Percentiles rank a stretch among this genome's conserved stretches.
phyloP scores from a whole-genome alignment of 2,888 invertebrate genomes.

The Antheraea yamamai region DNA sequence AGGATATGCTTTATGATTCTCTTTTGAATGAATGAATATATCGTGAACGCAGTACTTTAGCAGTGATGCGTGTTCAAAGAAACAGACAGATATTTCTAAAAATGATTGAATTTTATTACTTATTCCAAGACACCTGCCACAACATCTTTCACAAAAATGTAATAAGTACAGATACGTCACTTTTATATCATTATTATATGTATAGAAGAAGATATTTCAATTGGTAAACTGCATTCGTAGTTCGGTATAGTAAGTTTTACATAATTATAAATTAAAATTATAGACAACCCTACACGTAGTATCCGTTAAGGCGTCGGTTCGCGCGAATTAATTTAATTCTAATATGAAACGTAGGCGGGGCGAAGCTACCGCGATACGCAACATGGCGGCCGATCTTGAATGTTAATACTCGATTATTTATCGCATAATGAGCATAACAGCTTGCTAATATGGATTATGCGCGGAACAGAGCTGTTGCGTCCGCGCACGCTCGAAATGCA shows the following conservation, averaged over 20 bases:
- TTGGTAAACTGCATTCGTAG: too few species aligned
- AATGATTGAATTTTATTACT: too few species aligned
- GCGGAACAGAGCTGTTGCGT: neutral
- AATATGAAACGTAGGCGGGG: constrained; percentile 60
- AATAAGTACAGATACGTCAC: too few species aligned
- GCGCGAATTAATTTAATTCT: constrained; percentile 54
- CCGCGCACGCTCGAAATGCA: neutral
- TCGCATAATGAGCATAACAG: constrained; percentile 37
- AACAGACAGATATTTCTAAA: too few species aligned
- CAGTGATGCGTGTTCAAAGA: too few species aligned
- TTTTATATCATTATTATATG: too few species aligned
- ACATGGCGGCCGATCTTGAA: constrained; percentile 54
- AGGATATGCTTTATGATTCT: too few species aligned
- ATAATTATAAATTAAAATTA: neutral
- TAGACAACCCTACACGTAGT: constrained; percentile 17
- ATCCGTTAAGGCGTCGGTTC: constrained; percentile 27
- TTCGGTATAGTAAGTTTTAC: neutral
- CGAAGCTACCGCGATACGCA: constrained; percentile 66
- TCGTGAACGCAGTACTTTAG: too few species aligned
- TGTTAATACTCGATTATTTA: constrained; percentile 64
- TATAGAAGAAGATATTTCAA: too few species aligned
- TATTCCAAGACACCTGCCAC: too few species aligned
- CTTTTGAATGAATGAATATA: too few species aligned
- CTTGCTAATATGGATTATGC: constrained; percentile 4
- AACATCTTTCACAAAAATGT: too few species aligned